A percentile compares a stretch with the other conserved stretches of the same genome.
These are phyloP conservation scores for Hirudinaria manillensis DNA, from an alignment of 2,888 invertebrate species.

Conservation along the genomic window DNA sequence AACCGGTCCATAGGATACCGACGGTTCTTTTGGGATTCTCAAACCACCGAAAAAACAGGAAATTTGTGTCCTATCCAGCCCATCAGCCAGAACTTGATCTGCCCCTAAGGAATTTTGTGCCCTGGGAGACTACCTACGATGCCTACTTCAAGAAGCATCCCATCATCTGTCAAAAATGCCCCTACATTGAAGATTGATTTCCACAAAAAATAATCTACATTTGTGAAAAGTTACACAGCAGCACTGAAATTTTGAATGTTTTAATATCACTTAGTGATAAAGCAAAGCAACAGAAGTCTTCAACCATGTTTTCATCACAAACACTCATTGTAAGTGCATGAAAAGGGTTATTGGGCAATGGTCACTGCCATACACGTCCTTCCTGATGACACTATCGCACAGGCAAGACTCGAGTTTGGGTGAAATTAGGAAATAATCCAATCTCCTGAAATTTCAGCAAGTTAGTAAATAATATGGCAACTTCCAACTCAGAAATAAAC, in stretches of 20 bases:
- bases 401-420: conserved; percentile 68
- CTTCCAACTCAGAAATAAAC: background rate
- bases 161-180: too few relatives aligned
- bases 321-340: conserved; percentile 35
- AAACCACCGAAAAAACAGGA: background rate
- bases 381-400: conserved; percentile 77
- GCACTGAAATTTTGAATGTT: background rate
- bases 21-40: background rate
- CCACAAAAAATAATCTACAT: background rate
- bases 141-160: background rate
- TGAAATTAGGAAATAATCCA: conserved; percentile 90
- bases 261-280: background rate
- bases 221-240: background rate
- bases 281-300: too few relatives aligned
- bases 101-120: background rate
- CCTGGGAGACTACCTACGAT: conserved; percentile 2
- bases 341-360: conserved; percentile 77
- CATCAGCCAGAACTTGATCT: conserved; percentile 3
- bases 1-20: background rate
- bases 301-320: too few relatives aligned
- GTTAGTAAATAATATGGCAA: background rate
- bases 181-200: too few relatives aligned
- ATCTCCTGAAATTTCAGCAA: conserved; percentile 63
- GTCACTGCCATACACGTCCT: conserved; percentile 81
- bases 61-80: background rate